Evolutionary conservation across 2,888 invertebrate species (phyloP).

Genomic region (Folsomia candida): DNA sequence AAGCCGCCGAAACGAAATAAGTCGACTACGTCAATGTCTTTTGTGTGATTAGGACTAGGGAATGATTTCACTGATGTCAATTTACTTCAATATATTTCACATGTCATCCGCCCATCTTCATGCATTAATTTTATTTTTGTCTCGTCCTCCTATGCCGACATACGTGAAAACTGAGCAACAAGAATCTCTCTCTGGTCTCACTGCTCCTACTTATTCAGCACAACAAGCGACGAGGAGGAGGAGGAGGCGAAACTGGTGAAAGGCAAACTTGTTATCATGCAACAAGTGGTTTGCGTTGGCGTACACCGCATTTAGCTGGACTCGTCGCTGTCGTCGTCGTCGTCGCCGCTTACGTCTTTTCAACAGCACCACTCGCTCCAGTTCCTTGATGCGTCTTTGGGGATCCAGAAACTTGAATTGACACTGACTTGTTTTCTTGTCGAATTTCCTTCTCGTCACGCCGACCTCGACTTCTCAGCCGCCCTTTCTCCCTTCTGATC

Average conservation of each 20-base stretch:
- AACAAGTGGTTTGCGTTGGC: conserved; percentile 13
- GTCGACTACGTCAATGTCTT: neutral
- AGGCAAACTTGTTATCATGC: conserved; percentile 7
- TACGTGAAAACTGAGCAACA: too few relatives aligned
- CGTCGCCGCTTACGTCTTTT: neutral
- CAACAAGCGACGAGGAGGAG: neutral
- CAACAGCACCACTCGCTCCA: neutral
- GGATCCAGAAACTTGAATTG: conserved; percentile 11
- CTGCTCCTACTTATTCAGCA: neutral
- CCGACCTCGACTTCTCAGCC: neutral
- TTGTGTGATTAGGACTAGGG: neutral
- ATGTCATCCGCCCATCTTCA: conserved; percentile 5
- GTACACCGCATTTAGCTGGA: neutral
- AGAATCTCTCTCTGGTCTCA: too few relatives aligned
- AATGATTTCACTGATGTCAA: neutral
- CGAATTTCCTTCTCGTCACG: neutral
- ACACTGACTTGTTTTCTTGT: conserved; percentile 10
- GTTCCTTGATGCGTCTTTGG: neutral
- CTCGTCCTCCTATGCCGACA: too few relatives aligned
- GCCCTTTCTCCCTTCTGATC: too few relatives aligned
- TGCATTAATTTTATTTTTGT: conserved; percentile 6
- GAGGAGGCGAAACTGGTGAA: neutral
- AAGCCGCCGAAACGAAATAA: too few relatives aligned
- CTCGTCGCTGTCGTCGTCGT: neutral
- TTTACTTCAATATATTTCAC: neutral